phyloP scores from a whole-genome alignment of 2,113 vertebrate species.

The Notechis scutatus region DNA sequence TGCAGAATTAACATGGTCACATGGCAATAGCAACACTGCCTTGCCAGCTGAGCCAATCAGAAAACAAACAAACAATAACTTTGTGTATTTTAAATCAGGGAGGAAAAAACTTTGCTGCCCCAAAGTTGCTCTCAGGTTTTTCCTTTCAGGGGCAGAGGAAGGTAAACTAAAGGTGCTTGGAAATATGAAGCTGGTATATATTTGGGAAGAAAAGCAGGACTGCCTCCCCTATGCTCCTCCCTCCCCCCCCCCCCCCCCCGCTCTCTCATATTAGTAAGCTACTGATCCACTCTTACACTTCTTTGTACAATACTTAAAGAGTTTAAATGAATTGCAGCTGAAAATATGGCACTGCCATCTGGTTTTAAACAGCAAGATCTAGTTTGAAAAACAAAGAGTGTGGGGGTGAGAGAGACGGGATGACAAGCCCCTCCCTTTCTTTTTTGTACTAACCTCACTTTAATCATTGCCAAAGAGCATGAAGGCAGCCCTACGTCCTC shows the following conservation, averaged over 20 bases:
- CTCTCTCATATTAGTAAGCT: neutral
- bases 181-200: neutral
- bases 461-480: constrained; percentile 78
- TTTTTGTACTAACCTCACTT: constrained; percentile 74
- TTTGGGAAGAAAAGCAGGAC: neutral
- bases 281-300: constrained; percentile 30
- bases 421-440: constrained; percentile 41
- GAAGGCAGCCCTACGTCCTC: constrained; percentile 75
- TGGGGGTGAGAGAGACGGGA: constrained; percentile 43
- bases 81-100: neutral
- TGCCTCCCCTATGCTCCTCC: neutral
- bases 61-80: neutral
- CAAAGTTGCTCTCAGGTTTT: constrained; percentile 18
- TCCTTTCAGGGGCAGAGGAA: too few relatives aligned
- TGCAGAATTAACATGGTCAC: neutral
- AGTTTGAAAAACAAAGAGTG: constrained; percentile 63
- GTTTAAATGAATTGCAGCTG: constrained; percentile 70
- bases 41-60: neutral
- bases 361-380: constrained; percentile 65
- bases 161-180: neutral
- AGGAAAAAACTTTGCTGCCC: neutral
- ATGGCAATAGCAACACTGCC: neutral
- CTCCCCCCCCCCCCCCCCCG: neutral
- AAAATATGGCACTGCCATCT: constrained; percentile 65
- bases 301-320: constrained; percentile 42